Evolutionary conservation across 23 tunicate species (phyloP).

Genomic region (Oikopleura albicans): DNA sequence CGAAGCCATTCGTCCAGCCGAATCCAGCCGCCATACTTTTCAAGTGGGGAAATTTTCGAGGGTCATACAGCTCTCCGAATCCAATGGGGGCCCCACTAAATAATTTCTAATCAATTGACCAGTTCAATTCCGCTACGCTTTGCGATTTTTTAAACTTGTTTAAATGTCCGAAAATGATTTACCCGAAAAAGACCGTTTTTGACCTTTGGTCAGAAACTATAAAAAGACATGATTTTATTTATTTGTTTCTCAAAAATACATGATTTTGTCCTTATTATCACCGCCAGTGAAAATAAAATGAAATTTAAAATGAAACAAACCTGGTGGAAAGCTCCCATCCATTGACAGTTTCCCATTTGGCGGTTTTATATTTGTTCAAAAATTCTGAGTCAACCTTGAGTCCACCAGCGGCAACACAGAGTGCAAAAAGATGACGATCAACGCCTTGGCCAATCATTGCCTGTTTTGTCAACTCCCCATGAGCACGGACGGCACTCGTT

Average conservation of each 20-base stretch:
- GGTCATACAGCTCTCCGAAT: not conserved
- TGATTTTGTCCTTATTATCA: too few relatives aligned
- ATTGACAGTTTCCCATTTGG: constrained; percentile 5
- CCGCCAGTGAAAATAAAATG: too few relatives aligned
- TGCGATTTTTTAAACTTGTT: too few relatives aligned
- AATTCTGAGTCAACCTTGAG: not conserved
- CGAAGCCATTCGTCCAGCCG: constrained; percentile 17
- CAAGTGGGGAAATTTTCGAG: not conserved
- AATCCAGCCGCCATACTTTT: not conserved
- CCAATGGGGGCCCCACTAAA: not conserved
- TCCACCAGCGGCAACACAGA: constrained; percentile 5
- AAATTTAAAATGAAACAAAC: too few relatives aligned
- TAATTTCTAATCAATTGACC: too few relatives aligned
- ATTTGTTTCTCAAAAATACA: too few relatives aligned
- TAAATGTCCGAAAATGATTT: too few relatives aligned
- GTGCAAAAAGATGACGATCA: constrained; percentile 10
- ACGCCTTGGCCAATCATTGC: constrained; percentile 5
- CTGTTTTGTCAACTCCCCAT: not conserved
- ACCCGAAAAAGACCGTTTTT: too few relatives aligned
- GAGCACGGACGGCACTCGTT: not conserved
- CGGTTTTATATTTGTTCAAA: not conserved
- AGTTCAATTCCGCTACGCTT: too few relatives aligned
- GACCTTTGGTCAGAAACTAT: too few relatives aligned
- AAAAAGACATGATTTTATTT: too few relatives aligned
- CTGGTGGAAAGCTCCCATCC: constrained; percentile 15